Conservation (phyloP, 2,888 invertebrate genomes). For the Sthenelais limicola region DNA sequence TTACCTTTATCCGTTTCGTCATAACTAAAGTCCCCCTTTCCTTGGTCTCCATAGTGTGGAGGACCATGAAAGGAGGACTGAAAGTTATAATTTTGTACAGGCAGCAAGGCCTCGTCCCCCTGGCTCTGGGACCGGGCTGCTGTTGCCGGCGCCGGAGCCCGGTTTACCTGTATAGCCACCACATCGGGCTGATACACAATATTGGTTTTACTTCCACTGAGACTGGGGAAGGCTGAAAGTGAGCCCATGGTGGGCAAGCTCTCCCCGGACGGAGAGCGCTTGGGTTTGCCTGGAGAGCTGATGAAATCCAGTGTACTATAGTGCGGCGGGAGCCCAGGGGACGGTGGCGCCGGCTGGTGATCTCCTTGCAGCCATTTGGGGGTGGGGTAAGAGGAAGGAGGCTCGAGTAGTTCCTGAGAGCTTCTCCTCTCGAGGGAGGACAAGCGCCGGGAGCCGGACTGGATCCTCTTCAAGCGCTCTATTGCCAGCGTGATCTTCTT, state of each 20-base stretch:
- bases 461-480: conserved; percentile 91
- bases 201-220: conserved; percentile 15
- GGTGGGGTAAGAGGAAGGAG: conserved; percentile 42
- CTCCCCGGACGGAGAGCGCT: conserved; percentile 43
- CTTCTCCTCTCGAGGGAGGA: conserved; percentile 54
- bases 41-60: background rate
- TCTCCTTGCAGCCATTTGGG: conserved; percentile 44
- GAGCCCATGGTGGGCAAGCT: conserved; percentile 25
- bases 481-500: conserved; percentile 98
- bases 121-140: conserved; percentile 30
- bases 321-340: conserved; percentile 54
- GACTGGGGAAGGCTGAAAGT: background rate
- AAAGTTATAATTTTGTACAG: background rate
- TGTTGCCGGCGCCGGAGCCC: conserved; percentile 19
- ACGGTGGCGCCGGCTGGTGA: conserved; percentile 29
- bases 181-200: conserved; percentile 70
- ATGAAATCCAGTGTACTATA: conserved; percentile 64
- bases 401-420: conserved; percentile 47
- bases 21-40: background rate
- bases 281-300: conserved; percentile 49
- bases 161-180: conserved; percentile 67
- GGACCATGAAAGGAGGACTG: conserved; percentile 33
- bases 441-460: conserved; percentile 60
- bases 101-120: background rate
- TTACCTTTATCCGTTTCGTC: conserved; percentile 16